phyloP scores from a whole-genome alignment of 2,888 invertebrate genomes.

The Aporophyla lueneburgensis region DNA sequence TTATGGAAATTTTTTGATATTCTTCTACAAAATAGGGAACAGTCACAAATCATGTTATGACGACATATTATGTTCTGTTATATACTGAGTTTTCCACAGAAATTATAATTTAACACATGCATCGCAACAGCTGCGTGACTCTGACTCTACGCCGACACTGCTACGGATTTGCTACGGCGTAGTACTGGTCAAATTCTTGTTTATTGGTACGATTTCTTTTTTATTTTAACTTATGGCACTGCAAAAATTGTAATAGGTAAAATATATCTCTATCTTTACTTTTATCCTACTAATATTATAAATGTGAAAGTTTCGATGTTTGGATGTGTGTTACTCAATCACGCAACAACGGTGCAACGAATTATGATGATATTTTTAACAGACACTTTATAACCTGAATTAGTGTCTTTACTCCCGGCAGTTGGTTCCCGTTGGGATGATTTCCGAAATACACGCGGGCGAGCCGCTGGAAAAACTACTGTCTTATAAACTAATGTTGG shows the following conservation, averaged over 20 bases:
- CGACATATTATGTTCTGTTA: not conserved
- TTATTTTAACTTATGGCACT: too few relatives aligned
- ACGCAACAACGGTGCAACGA: too few relatives aligned
- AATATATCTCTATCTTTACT: not conserved
- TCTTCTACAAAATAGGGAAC: not conserved
- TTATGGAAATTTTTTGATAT: not conserved
- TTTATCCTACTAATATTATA: too few relatives aligned
- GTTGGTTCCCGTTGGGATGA: too few relatives aligned
- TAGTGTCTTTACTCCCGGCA: too few relatives aligned
- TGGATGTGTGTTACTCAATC: too few relatives aligned
- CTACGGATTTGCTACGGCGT: slow-evolving; percentile 65
- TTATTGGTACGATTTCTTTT: not conserved
- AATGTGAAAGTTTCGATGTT: too few relatives aligned
- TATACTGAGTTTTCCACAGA: not conserved
- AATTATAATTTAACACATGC: slow-evolving; percentile 9
- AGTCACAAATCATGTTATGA: not conserved
- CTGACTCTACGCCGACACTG: slow-evolving; percentile 56
- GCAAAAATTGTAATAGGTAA: not conserved
- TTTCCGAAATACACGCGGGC: too few relatives aligned
- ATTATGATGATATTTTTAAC: too few relatives aligned
- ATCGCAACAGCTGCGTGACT: slow-evolving; percentile 16
- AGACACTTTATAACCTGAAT: too few relatives aligned
- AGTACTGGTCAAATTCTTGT: slow-evolving; percentile 26
- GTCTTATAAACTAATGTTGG: not conserved
- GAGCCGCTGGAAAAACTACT: too few relatives aligned